phyloP scores from a whole-genome alignment of 2,113 vertebrate species.

The Aleadryas rufinucha region DNA sequence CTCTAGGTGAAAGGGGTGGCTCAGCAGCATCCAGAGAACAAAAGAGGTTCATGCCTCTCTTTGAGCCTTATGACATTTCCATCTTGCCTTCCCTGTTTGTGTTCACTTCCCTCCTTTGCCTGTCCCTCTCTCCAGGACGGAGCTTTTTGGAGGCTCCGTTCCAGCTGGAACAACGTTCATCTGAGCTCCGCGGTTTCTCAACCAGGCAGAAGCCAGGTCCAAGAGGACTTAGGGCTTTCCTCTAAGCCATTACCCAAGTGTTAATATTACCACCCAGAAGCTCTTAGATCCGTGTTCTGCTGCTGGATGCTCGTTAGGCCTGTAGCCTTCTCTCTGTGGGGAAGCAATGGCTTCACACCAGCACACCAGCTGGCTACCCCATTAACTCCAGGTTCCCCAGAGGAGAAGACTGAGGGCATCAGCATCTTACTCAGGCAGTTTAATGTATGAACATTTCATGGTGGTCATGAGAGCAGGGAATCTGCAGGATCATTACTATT shows the following conservation, averaged over 20 bases:
- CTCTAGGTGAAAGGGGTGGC: not conserved
- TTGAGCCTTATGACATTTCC: not conserved
- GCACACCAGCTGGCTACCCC: conserved; percentile 16
- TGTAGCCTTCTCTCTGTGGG: conserved; percentile 5
- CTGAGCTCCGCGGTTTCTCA: not conserved
- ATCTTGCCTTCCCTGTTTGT: not conserved
- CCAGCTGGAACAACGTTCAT: conserved; percentile 43
- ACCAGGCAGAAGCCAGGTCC: conserved; percentile 41
- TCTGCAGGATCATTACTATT: not conserved
- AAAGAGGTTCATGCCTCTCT: not conserved
- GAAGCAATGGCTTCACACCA: conserved; percentile 59
- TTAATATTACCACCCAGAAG: conserved; percentile 65
- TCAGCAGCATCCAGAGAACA: not conserved
- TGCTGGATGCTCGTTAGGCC: not conserved
- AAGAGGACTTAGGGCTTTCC: conserved; percentile 43
- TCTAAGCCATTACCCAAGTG: conserved; percentile 45
- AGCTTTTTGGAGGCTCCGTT: not conserved
- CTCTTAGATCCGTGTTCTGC: not conserved
- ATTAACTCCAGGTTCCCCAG: conserved; percentile 24
- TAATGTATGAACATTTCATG: conserved; percentile 3
- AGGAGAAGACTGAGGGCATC: conserved; percentile 16
- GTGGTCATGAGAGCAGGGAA: conserved; percentile 8
- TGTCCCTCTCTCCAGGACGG: not conserved
- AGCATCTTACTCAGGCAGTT: not conserved
- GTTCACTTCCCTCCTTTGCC: not conserved